These are phyloP conservation scores for Nibea coibor DNA, from an alignment of 2,113 vertebrate genomes.

Conservation along the genomic window DNA sequence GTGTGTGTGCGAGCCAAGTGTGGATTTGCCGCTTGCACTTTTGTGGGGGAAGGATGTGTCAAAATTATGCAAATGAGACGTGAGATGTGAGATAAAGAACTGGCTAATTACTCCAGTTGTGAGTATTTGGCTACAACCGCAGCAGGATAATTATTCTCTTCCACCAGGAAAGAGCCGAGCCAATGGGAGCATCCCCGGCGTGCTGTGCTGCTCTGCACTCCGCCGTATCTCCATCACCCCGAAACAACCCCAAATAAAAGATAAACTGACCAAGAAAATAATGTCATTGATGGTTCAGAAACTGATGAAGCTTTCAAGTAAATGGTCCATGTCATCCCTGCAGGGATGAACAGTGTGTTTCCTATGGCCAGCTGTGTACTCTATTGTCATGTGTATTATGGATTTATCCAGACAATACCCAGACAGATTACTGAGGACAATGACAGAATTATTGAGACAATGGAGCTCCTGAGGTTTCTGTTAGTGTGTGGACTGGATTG, in stretches of 20 bases:
- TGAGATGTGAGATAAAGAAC: constrained; percentile 53
- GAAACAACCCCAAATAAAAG: not conserved
- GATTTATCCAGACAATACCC: constrained; percentile 60
- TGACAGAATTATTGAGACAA: constrained; percentile 70
- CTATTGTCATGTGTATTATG: constrained; percentile 57
- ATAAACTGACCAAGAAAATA: not conserved
- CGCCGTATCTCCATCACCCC: too few species aligned
- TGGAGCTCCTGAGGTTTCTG: constrained; percentile 46
- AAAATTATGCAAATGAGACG: constrained; percentile 59
- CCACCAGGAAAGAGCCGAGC: constrained; percentile 1
- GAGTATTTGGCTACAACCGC: constrained; percentile 46
- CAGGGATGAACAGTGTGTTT: constrained; percentile 34
- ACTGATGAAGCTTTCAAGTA: constrained; percentile 28
- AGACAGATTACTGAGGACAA: constrained; percentile 68
- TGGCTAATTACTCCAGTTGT: constrained; percentile 62
- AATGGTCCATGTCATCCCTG: constrained; percentile 22
- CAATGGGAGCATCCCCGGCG: not conserved
- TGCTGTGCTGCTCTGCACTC: not conserved
- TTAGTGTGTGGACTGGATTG: constrained; percentile 48
- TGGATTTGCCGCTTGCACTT: not conserved
- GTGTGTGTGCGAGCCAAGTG: constrained; percentile 6
- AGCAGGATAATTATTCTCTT: constrained; percentile 31
- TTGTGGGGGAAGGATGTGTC: constrained; percentile 50
- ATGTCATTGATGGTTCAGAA: not conserved
- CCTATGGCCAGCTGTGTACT: constrained; percentile 23